phyloP scores from a whole-genome alignment of 2,113 vertebrate genomes.

The Syngnathus floridae region DNA sequence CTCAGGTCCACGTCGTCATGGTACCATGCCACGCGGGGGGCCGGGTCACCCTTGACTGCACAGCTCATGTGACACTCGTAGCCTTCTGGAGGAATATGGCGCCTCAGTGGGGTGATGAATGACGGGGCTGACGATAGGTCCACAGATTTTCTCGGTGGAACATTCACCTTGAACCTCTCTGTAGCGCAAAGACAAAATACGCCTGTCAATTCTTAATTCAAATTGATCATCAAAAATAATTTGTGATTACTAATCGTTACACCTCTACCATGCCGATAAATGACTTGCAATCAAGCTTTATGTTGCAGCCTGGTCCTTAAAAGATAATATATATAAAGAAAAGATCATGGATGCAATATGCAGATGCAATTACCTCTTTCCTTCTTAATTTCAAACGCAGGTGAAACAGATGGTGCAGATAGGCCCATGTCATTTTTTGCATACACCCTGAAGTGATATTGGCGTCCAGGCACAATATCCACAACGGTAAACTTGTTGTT shows the following conservation, averaged over 20 bases:
- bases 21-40: conserved; percentile 80
- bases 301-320: too few species aligned
- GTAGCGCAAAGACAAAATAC: conserved; percentile 20
- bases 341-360: too few species aligned
- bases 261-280: too few species aligned
- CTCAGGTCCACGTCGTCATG: conserved; percentile 71
- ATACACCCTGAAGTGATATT: conserved; percentile 84
- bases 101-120: conserved; percentile 73
- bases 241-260: too few species aligned
- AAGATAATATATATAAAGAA: too few species aligned
- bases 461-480: conserved; percentile 73
- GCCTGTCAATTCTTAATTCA: too few species aligned
- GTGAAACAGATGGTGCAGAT: conserved; percentile 75
- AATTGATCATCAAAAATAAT: too few species aligned
- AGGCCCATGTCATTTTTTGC: conserved; percentile 81
- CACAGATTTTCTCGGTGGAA: conserved; percentile 48
- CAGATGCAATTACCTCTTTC: conserved; percentile 72
- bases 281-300: too few species aligned
- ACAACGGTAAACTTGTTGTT: conserved; percentile 81
- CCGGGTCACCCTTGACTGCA: conserved; percentile 74
- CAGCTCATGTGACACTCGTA: conserved; percentile 85
- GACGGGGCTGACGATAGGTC: conserved; percentile 70
- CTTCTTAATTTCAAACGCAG: conserved; percentile 68
- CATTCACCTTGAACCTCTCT: conserved; percentile 63
- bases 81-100: conserved; percentile 71